A percentile compares a stretch with the other conserved stretches of the same genome.
phyloP scores from a whole-genome alignment of 2,797 vertebrate species.

The Apodemus agrarius region DNA sequence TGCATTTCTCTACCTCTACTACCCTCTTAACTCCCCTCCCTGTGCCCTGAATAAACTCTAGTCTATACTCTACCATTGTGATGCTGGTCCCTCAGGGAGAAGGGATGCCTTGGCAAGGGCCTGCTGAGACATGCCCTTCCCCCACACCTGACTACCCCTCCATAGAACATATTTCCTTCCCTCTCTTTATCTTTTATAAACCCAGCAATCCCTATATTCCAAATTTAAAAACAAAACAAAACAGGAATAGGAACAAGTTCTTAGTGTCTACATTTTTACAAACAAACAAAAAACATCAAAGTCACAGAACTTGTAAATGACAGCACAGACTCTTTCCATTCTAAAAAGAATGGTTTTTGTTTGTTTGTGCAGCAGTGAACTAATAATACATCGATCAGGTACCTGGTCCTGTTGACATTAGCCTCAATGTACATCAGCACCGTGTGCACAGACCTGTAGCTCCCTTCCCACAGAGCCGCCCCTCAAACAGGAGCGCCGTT shows the following conservation, averaged over 20 bases:
- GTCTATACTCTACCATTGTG: no score
- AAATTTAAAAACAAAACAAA: background rate
- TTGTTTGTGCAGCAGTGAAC: background rate
- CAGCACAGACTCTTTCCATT: background rate
- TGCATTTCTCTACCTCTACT: no score
- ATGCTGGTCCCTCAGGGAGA: no score
- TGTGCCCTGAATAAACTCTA: no score
- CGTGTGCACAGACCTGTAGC: background rate
- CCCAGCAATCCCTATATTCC: background rate
- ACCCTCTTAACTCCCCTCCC: no score
- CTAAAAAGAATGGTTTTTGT: background rate
- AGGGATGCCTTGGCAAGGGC: no score
- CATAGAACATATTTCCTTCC: no score
- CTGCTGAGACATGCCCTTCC: no score
- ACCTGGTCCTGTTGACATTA: conserved; percentile 13
- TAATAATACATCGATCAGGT: background rate
- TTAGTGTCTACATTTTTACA: conserved; percentile 36
- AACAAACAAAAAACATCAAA: background rate
- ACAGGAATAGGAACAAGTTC: background rate
- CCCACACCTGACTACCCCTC: no score
- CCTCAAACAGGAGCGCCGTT: background rate
- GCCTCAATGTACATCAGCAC: conserved; percentile 34
- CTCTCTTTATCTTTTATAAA: no score
- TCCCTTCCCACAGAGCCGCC: background rate
- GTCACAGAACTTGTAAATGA: background rate